phyloP scores from a whole-genome alignment of 2,113 vertebrate species.

The Elanoides forficatus region DNA sequence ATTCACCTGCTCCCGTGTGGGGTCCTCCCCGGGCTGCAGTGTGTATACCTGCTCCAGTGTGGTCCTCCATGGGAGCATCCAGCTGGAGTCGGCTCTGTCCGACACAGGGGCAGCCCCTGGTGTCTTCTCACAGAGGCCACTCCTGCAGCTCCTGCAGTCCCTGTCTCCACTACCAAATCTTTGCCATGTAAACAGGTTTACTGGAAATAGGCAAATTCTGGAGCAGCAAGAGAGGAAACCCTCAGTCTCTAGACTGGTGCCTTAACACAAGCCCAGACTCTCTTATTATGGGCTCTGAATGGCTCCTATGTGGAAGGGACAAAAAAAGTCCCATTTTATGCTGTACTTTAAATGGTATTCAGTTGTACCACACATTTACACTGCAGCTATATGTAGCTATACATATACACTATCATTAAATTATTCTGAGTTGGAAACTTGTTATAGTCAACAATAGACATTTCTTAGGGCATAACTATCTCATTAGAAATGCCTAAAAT shows the following conservation, averaged over 20 bases:
- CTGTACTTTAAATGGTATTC: neutral
- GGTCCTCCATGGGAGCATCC: neutral
- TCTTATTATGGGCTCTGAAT: neutral
- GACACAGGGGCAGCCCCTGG: fast-evolving
- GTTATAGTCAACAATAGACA: neutral
- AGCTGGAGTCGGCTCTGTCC: neutral
- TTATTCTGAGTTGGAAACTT: neutral
- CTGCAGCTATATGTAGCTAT: neutral
- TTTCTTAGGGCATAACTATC: neutral
- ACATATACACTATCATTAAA: neutral
- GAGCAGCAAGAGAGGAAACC: neutral
- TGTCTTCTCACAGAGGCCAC: neutral
- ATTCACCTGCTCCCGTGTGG: too few species aligned
- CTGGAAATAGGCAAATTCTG: neutral
- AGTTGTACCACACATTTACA: neutral
- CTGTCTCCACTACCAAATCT: neutral
- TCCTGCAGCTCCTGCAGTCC: neutral
- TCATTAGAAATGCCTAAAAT: neutral
- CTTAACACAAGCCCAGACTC: neutral
- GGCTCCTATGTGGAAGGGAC: neutral
- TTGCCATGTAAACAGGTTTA: neutral
- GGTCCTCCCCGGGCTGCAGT: fast-evolving
- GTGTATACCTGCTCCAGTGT: neutral
- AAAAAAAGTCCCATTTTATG: neutral
- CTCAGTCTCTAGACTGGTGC: neutral